Evolutionary conservation across 2,888 invertebrate genomes (phyloP), one percentile per base, ranked within the genome.

Genomic region (Watsonalla cultraria): DNA sequence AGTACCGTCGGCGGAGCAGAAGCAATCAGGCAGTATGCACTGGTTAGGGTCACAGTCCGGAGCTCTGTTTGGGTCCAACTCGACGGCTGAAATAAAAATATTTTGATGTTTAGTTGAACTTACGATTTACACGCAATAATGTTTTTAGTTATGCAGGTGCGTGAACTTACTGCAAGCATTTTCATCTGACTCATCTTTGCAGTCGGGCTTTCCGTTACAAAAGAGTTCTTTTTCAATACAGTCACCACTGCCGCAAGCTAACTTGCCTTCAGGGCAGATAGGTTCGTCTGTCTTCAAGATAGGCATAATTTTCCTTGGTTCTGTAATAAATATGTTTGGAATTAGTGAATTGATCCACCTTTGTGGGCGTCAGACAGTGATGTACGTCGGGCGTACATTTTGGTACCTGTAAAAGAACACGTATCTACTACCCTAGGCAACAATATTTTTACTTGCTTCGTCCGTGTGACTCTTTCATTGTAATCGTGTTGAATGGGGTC

Each of bases 161-260:
- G 7, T 39, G 45, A 67, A 96, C 97, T 95, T 92, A 97, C 97
- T 95, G 93, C 98, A 98, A 65, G 97, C 96, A 74, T 98, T 98
- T 90, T 98, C 98, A 79, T 98, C 98, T 52, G 97, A 98, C 80
- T 97, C 97, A 79, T 98, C 98, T 77, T 96, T 95, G 91, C 98
- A 98, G 80, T 98, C 97, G 52, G 95, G 93, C 85, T 96, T 96
- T 75, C 96, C 97, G 78, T 98, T 97, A 87, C 98, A 98, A 93
- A 98, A 98, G 54, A 98, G 91, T 76, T 96, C 96, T 85, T 95
- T 97, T 68, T 97, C 97, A 57, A 98, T 93, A 86, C 98, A 98
- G 80, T 98, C 97, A 61, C 97, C 96, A 84, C 95, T 96, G 60
- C 98, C 98, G 82, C 98, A 98, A 56, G 97, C 95, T 57, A 98